phyloP scores from a whole-genome alignment of 2,888 invertebrate genomes.

The Neocrepidodera transversa region DNA sequence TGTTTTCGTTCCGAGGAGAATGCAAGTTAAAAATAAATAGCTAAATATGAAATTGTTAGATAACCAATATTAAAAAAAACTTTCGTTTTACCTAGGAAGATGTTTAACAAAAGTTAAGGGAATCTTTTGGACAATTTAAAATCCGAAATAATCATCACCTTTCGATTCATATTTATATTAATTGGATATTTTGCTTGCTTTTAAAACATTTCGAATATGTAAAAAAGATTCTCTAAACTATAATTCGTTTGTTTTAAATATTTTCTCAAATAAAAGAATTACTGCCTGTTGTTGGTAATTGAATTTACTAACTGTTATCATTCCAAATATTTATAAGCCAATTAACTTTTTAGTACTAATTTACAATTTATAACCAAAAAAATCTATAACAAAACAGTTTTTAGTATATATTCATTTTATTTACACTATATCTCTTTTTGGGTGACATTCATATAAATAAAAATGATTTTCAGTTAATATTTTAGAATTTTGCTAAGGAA shows the following conservation, averaged over 20 bases:
- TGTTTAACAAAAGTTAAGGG: not conserved
- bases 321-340: not conserved
- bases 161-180: too few relatives aligned
- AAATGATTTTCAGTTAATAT: not conserved
- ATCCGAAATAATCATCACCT: too few relatives aligned
- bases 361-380: too few relatives aligned
- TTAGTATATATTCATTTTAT: too few relatives aligned
- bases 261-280: conserved; percentile 8
- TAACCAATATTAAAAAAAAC: conserved; percentile 10
- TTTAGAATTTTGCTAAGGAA: too few relatives aligned
- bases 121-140: not conserved
- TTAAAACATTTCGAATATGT: too few relatives aligned
- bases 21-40: conserved; percentile 33
- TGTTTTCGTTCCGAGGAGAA: conserved; percentile 24
- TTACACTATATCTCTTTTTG: not conserved
- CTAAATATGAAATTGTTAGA: conserved; percentile 41
- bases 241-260: not conserved
- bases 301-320: conserved; percentile 7
- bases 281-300: conserved; percentile 11
- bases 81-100: not conserved
- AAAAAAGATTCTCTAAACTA: not conserved
- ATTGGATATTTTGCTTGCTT: too few relatives aligned
- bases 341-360: not conserved
- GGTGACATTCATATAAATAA: conserved; percentile 4
- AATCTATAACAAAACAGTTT: too few relatives aligned